phyloP scores from a whole-genome alignment of 2,888 invertebrate genomes.

The Cataglyphis albicans region DNA sequence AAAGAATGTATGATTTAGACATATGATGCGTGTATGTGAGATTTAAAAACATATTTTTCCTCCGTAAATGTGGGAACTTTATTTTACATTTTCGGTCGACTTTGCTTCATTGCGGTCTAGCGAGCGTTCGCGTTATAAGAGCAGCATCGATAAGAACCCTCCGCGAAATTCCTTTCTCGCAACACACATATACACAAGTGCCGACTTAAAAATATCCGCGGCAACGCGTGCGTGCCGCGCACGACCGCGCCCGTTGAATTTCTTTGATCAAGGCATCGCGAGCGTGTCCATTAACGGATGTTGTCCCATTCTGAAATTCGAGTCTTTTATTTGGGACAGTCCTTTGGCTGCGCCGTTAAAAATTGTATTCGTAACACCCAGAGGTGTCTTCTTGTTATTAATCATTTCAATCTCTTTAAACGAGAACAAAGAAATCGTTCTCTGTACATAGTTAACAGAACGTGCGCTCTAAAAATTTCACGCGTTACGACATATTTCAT shows the following conservation, averaged over 20 bases:
- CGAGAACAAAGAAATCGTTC: not conserved
- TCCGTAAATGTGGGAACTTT: not conserved
- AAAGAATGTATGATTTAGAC: not conserved
- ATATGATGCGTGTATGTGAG: not conserved
- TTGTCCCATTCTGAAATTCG: slow-evolving; percentile 29
- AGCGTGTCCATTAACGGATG: slow-evolving; percentile 52
- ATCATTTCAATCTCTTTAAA: not conserved
- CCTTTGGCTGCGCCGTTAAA: not conserved
- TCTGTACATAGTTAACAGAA: not conserved
- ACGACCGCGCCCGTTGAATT: slow-evolving; percentile 59
- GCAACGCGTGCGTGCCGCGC: slow-evolving; percentile 52
- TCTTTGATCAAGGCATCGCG: slow-evolving; percentile 58
- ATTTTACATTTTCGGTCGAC: not conserved
- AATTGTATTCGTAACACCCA: not conserved
- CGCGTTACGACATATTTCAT: not conserved
- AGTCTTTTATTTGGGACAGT: not conserved
- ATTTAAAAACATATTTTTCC: not conserved
- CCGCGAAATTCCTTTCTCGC: slow-evolving; percentile 58
- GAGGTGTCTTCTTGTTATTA: not conserved
- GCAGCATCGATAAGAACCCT: slow-evolving; percentile 35
- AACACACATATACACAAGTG: slow-evolving; percentile 51
- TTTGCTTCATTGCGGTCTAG: not conserved
- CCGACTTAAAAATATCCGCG: slow-evolving; percentile 68
- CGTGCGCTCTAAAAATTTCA: not conserved
- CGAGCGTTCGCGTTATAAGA: not conserved